phyloP scores from a whole-genome alignment of 2,797 vertebrate species.

The Phoxinus dragarum region DNA sequence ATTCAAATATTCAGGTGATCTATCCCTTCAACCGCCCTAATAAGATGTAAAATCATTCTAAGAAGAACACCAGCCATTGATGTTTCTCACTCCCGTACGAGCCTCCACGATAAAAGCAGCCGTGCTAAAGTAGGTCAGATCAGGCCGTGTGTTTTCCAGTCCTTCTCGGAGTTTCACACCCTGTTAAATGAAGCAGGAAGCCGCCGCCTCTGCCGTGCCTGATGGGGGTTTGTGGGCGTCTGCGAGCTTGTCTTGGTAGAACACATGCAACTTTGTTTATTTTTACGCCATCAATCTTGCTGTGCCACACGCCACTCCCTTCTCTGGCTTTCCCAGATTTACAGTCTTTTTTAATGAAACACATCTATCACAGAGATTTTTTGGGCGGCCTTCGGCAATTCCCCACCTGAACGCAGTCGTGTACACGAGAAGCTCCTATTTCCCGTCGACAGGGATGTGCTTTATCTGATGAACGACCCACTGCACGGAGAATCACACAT shows the following conservation, averaged over 20 bases:
- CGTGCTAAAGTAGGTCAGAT: conserved; percentile 56
- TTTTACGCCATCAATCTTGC: conserved; percentile 70
- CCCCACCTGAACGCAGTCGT: conserved; percentile 46
- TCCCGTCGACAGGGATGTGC: conserved; percentile 45
- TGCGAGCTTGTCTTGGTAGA: conserved; percentile 52
- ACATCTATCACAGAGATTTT: conserved; percentile 65
- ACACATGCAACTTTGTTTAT: conserved; percentile 55
- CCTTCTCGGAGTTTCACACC: conserved; percentile 17
- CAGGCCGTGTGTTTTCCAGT: not conserved
- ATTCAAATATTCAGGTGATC: not conserved
- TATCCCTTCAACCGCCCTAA: not conserved
- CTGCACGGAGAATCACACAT: conserved; percentile 25
- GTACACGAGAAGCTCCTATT: conserved; percentile 36
- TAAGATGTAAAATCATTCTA: not conserved
- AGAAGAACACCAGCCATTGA: not conserved
- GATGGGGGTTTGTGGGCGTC: conserved; percentile 55
- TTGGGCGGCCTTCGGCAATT: conserved; percentile 46
- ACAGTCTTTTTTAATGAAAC: conserved; percentile 73
- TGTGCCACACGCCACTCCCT: conserved; percentile 65
- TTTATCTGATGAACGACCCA: conserved; percentile 49
- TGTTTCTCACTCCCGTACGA: conserved; percentile 5
- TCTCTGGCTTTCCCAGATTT: conserved; percentile 67
- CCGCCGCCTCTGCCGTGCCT: conserved; percentile 42
- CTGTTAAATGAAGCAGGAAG: conserved; percentile 55
- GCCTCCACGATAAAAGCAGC: conserved; percentile 9